These are phyloP conservation scores for Eupeodes luniger DNA, from an alignment of 2,888 invertebrate genomes.

Conservation along the genomic window DNA sequence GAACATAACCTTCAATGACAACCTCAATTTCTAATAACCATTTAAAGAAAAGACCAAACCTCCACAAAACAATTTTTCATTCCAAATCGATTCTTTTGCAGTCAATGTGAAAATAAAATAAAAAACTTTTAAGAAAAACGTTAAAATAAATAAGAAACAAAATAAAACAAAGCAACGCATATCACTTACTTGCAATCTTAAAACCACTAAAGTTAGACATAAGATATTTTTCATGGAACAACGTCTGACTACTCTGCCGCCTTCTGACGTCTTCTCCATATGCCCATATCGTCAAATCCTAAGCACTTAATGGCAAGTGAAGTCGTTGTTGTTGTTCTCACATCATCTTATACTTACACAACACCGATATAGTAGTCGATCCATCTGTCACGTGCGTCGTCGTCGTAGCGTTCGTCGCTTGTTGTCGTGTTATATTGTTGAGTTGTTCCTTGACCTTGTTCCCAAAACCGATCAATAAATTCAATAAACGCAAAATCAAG, in stretches of 20 bases:
- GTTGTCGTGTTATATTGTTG: slow-evolving; percentile 5
- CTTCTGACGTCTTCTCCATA: not conserved
- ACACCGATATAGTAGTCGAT: not conserved
- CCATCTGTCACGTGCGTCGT: too few species aligned
- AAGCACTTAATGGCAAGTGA: slow-evolving; percentile 59
- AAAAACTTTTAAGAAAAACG: not conserved
- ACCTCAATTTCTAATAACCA: slow-evolving; percentile 70
- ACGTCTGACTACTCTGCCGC: not conserved
- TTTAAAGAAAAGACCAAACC: slow-evolving; percentile 48
- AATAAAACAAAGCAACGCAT: slow-evolving; percentile 32
- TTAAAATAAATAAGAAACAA: slow-evolving; percentile 20
- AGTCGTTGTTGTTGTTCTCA: slow-evolving; percentile 48
- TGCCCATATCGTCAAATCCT: slow-evolving; percentile 24
- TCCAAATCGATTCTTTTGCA: slow-evolving; percentile 44
- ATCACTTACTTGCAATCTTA: slow-evolving; percentile 60
- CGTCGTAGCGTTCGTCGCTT: too few species aligned
- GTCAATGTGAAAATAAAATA: slow-evolving; percentile 1
- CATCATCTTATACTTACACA: not conserved
- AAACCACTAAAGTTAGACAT: slow-evolving; percentile 28
- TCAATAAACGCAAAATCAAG: slow-evolving; percentile 65
- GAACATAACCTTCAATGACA: slow-evolving; percentile 5
- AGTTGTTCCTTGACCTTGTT: slow-evolving; percentile 74
- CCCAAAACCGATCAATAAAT: slow-evolving; percentile 74
- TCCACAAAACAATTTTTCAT: slow-evolving; percentile 36
- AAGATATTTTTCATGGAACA: slow-evolving; percentile 4